phyloP scores from a whole-genome alignment of 2,113 vertebrate species.

The Dunckerocampus dactyliophorus region DNA sequence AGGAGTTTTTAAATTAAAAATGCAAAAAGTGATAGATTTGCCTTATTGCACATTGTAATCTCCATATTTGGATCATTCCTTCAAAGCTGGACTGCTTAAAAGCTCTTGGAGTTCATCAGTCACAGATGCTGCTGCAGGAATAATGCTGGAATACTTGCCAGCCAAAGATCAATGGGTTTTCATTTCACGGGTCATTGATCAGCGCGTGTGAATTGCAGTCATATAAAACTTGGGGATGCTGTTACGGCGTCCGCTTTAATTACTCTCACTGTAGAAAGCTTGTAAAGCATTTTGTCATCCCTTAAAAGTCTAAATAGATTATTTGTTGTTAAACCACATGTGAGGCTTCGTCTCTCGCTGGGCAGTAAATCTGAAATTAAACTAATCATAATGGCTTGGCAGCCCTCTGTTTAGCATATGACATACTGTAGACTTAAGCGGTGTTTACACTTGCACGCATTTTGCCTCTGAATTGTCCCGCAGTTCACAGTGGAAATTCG shows the following conservation, averaged over 20 bases:
- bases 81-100: not conserved
- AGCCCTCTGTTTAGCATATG: not conserved
- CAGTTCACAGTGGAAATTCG: too few species aligned
- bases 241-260: conserved; percentile 7
- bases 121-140: not conserved
- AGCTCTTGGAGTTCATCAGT: conserved; percentile 1
- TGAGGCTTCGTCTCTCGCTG: not conserved
- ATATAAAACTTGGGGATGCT: not conserved
- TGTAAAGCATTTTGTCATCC: not conserved
- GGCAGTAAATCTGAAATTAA: not conserved
- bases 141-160: conserved; percentile 2
- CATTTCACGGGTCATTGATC: conserved; percentile 9
- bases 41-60: not conserved
- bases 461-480: too few species aligned
- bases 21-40: not conserved
- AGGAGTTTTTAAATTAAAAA: too few species aligned
- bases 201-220: not conserved
- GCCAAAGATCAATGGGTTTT: conserved; percentile 12
- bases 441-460: not conserved
- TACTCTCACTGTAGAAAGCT: not conserved
- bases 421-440: not conserved
- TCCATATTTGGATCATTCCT: not conserved
- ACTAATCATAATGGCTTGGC: not conserved
- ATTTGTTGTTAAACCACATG: not conserved
- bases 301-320: not conserved